These are phyloP conservation scores for Molossus alvarezi DNA, from an alignment of 2,797 vertebrate species.

Conservation along the genomic window DNA sequence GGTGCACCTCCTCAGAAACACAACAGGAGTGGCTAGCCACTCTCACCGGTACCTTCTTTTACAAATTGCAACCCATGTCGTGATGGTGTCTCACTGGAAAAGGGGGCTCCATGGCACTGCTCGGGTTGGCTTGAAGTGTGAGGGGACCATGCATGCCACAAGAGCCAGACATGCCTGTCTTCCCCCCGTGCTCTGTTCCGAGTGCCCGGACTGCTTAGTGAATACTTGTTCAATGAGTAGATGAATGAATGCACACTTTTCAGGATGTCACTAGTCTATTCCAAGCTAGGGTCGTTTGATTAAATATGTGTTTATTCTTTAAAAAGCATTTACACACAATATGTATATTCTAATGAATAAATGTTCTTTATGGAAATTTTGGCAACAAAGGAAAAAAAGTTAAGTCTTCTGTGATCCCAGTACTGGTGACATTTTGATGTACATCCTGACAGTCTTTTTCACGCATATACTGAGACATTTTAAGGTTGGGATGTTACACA, in stretches of 20 bases:
- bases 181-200: background rate
- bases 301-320: background rate
- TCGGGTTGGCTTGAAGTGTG: accelerated
- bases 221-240: background rate
- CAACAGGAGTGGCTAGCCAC: background rate
- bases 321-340: background rate
- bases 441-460: background rate
- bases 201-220: background rate
- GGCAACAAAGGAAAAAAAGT: background rate
- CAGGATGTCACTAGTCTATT: slow-evolving; percentile 1
- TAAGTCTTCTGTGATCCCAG: background rate
- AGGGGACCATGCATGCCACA: too few relatives aligned
- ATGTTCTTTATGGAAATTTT: slow-evolving; percentile 41
- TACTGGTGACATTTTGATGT: background rate
- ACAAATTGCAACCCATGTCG: background rate
- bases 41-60: background rate
- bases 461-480: slow-evolving; percentile 3
- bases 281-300: slow-evolving; percentile 32
- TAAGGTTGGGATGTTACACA: background rate
- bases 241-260: background rate
- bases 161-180: background rate
- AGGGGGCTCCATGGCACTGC: background rate
- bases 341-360: slow-evolving; percentile 29
- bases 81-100: background rate
- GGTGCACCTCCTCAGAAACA: background rate